These are phyloP conservation scores for Allacma fusca DNA, from an alignment of 2,888 invertebrate species.

Conservation along the genomic window DNA sequence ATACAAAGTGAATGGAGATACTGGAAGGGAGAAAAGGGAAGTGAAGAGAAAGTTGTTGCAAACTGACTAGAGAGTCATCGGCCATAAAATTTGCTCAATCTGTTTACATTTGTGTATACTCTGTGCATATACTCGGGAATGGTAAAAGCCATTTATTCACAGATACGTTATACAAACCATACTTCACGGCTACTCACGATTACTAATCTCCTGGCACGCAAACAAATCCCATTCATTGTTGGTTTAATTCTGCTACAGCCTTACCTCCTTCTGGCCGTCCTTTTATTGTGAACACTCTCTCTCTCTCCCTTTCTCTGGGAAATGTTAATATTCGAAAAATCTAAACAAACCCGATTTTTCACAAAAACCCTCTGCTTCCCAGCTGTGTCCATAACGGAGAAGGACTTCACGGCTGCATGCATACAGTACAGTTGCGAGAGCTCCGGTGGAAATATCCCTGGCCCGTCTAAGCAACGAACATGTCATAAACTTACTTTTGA, in stretches of 20 bases:
- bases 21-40: neutral
- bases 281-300: neutral
- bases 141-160: slow-evolving; percentile 7
- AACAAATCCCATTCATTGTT: slow-evolving; percentile 16
- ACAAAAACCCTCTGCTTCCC: too few species aligned
- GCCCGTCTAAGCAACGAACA: too few species aligned
- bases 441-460: too few species aligned
- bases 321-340: too few species aligned
- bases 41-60: neutral
- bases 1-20: neutral
- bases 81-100: neutral
- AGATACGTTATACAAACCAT: slow-evolving; percentile 12
- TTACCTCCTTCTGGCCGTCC: too few species aligned
- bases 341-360: too few species aligned
- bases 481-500: too few species aligned
- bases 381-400: too few species aligned
- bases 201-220: slow-evolving; percentile 15
- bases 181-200: slow-evolving; percentile 12
- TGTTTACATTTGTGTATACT: slow-evolving; percentile 6
- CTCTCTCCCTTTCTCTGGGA: neutral
- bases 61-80: neutral
- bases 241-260: neutral
- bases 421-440: too few species aligned
- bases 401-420: too few species aligned
- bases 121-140: neutral